Base-by-base conservation (phyloP, 92 coral and sea anemone species). In the Diadumene lineata region DNA sequence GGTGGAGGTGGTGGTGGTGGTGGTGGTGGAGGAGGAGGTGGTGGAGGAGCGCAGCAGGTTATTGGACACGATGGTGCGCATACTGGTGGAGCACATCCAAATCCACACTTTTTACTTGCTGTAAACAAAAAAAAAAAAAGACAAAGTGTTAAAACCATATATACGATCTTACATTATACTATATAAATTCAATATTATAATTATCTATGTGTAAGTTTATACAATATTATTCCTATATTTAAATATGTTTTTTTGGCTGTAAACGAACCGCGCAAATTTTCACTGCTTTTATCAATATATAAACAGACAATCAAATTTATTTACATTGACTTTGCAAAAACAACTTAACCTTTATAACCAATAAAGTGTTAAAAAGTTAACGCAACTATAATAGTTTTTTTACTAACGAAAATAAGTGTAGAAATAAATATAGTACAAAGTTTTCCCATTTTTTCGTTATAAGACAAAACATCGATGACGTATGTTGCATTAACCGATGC, bases 51-150 rank as follows among this genome's bases (percentile, higher is more conserved):
- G 51, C 98, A 94, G 43, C 98, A 91, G 2, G 66, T 34, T 7
- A 71, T 73, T 28, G 85, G 73, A 70, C 98, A 94, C 19, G 84
- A 60, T 26, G 97, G 98, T 17, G 98, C 97, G 73, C 98, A 94
- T 75, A 58, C 31, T 1, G 90, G 57, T 1, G 88, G 69, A 22
- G 88, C 76, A 77, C 98, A 94, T 15, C 76, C 66, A 79, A 84
- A 85, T 27, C 93, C 97, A 77, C 98, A 94, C 58, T 78, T 78
- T 69, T 78, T 78, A 48, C 28, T 43, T 46, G 69, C 79, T 74
- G 70, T 43, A 9, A 32, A 74, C 18, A 33, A 57, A 23, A 70
- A 9, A 48, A 9, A 31, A 2, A 19, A 70, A 8, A 31, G 2
- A 3, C 19, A 2, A 3, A 9, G 2, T 53, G 10, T 53, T 53